Evolutionary conservation across 1,140 invertebrate species (phyloP).

Genomic region (Rhysida immarginata): DNA sequence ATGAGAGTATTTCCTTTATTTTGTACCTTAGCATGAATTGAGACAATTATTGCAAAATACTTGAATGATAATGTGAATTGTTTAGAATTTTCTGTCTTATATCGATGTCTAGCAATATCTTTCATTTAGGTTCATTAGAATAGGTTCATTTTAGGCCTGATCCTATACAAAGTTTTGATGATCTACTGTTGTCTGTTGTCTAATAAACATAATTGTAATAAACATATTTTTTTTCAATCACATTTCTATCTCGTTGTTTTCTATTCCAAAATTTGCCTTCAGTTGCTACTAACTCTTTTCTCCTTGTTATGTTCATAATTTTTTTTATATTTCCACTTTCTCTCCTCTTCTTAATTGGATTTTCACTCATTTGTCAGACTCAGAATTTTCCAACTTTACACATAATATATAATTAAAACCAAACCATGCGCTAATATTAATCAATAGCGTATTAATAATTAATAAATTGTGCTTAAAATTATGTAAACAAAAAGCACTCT

Average conservation of each 20-base stretch:
- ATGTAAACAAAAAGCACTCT: neutral
- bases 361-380: neutral
- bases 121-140: neutral
- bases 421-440: too few relatives aligned
- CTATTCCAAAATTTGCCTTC: neutral
- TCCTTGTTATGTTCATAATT: neutral
- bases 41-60: neutral
- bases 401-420: neutral
- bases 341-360: neutral
- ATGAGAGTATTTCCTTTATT: too few relatives aligned
- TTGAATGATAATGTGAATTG: neutral
- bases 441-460: too few relatives aligned
- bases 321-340: neutral
- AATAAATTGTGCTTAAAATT: too few relatives aligned
- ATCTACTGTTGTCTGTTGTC: neutral
- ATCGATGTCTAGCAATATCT: neutral
- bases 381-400: neutral
- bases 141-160: neutral
- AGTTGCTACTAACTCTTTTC: neutral
- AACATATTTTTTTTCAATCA: neutral
- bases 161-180: neutral
- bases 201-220: neutral
- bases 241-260: neutral
- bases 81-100: too few relatives aligned
- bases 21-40: too few relatives aligned